Evolutionary conservation across 2,113 vertebrate genomes (phyloP).

Genomic region (Odocoileus hemionus): DNA sequence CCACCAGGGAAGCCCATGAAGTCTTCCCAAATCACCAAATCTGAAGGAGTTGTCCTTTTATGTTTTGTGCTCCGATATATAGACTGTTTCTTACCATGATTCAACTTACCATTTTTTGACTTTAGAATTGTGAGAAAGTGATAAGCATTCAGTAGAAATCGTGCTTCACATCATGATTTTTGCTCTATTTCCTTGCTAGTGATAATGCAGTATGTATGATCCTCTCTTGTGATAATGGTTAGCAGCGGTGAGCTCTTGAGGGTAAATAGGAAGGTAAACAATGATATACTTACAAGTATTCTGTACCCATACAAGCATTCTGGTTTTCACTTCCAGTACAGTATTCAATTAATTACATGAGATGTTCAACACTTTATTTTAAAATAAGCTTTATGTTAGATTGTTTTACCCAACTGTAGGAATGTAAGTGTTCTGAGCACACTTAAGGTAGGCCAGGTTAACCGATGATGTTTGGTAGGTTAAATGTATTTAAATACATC

Average conservation of each 20-base stretch:
- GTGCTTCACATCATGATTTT: neutral
- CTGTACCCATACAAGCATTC: neutral
- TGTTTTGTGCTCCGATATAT: neutral
- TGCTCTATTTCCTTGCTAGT: neutral
- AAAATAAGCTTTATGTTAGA: neutral
- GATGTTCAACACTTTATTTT: neutral
- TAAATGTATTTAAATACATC: neutral
- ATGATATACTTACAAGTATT: neutral
- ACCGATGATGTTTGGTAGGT: neutral
- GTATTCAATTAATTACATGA: neutral
- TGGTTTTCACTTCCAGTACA: neutral
- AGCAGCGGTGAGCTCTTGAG: neutral
- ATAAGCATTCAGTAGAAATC: neutral
- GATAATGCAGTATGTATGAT: neutral
- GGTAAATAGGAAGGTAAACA: neutral
- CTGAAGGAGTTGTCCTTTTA: neutral
- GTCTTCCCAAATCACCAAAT: neutral
- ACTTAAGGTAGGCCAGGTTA: neutral
- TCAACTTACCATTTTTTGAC: neutral
- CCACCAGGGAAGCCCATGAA: neutral
- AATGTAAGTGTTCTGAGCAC: neutral
- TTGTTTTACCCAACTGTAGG: neutral
- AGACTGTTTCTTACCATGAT: neutral
- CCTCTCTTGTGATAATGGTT: neutral
- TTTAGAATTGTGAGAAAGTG: neutral